Percentiles rank a stretch among this genome's conserved stretches.
These are phyloP conservation scores for Acanthosepion pharaonis DNA, from an alignment of 2,888 invertebrate species.

Conservation along the genomic window DNA sequence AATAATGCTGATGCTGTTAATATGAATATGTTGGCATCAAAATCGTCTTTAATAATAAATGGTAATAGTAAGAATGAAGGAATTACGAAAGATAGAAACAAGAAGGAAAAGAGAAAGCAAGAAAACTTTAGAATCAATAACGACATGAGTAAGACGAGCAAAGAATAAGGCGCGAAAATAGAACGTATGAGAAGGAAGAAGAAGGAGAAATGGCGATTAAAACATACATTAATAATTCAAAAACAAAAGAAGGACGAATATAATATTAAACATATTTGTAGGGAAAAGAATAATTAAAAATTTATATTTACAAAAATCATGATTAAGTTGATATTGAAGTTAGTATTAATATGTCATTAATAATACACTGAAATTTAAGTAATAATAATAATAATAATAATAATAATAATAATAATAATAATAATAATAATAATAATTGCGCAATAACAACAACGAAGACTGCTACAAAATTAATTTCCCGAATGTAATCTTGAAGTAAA, in stretches of 20 bases:
- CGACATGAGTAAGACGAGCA: no score
- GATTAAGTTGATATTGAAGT: neutral
- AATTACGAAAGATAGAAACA: neutral
- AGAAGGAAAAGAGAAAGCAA: neutral
- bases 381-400: no score
- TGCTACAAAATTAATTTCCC: neutral
- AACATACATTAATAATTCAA: neutral
- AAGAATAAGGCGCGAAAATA: neutral
- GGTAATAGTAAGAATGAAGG: neutral
- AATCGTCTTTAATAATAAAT: neutral
- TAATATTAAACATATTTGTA: neutral
- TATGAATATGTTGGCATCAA: neutral
- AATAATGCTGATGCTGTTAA: neutral
- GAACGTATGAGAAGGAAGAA: neutral
- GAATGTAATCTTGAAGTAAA: neutral
- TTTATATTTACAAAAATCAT: neutral
- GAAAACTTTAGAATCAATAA: neutral
- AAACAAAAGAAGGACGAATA: neutral
- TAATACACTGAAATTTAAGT: neutral
- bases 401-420: no score
- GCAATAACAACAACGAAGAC: neutral
- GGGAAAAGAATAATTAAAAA: neutral
- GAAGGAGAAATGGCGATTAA: neutral
- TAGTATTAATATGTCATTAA: neutral
- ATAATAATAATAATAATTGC: neutral